Evolutionary conservation across 2,113 vertebrate species (phyloP).

Genomic region (Tyrannus savana): DNA sequence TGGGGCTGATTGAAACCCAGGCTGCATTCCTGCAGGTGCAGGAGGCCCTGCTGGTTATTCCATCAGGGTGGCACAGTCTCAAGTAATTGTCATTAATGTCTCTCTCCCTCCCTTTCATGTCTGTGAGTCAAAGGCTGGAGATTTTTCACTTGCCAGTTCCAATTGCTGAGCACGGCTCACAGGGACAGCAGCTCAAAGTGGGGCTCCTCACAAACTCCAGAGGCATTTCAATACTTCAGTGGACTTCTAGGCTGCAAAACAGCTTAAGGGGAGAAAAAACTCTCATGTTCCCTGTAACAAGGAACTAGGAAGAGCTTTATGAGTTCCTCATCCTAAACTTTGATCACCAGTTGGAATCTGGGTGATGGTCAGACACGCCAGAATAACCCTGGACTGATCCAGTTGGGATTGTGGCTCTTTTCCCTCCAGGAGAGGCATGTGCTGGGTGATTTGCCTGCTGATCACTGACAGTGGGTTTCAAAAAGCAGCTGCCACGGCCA

Average conservation of each 20-base stretch:
- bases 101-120: slow-evolving; percentile 19
- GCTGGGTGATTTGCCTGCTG: not conserved
- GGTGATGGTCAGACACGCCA: not conserved
- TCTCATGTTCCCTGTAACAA: not conserved
- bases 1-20: not conserved
- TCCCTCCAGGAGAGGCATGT: not conserved
- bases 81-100: not conserved
- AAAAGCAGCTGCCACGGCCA: not conserved
- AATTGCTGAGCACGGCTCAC: not conserved
- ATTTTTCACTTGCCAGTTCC: not conserved
- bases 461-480: not conserved
- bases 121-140: slow-evolving; percentile 35
- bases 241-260: slow-evolving; percentile 7
- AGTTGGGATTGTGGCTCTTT: not conserved
- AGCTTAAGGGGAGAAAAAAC: not conserved
- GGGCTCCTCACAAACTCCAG: slow-evolving; percentile 19
- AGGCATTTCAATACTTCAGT: not conserved
- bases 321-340: slow-evolving; percentile 20
- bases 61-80: slow-evolving; percentile 33
- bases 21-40: slow-evolving; percentile 33
- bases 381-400: not conserved
- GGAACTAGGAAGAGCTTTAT: not conserved
- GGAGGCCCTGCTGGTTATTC: not conserved
- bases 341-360: not conserved
- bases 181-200: not conserved